Evolutionary conservation across 2,888 invertebrate genomes (phyloP).

Genomic region (Chorisops tibialis): DNA sequence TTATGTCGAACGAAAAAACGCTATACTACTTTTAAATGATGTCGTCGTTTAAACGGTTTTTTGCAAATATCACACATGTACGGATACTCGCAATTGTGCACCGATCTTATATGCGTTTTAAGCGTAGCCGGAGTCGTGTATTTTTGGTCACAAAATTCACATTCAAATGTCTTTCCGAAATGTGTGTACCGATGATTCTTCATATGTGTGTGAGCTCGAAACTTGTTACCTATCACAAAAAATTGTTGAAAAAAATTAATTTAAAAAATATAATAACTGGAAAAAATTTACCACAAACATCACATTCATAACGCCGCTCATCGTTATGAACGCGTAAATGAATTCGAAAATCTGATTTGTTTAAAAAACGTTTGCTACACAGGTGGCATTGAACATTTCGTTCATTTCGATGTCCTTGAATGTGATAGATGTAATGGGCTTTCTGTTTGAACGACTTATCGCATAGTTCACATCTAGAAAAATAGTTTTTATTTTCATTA

Average conservation of each 20-base stretch:
- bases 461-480: slow-evolving; percentile 27
- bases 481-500: too few species aligned
- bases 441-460: slow-evolving; percentile 16
- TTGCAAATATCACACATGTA: slow-evolving; percentile 39
- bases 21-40: slow-evolving; percentile 6
- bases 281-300: slow-evolving; percentile 39
- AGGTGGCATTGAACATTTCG: slow-evolving; percentile 40
- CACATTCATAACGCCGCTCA: slow-evolving; percentile 40
- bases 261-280: not conserved
- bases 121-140: slow-evolving; percentile 41
- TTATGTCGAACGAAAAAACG: not conserved
- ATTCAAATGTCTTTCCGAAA: slow-evolving; percentile 39
- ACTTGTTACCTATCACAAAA: slow-evolving; percentile 37
- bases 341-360: slow-evolving; percentile 39
- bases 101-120: slow-evolving; percentile 38
- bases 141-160: slow-evolving; percentile 39
- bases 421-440: slow-evolving; percentile 39
- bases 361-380: slow-evolving; percentile 40
- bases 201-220: slow-evolving; percentile 41
- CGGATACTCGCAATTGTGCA: slow-evolving; percentile 38
- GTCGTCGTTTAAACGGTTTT: slow-evolving; percentile 39
- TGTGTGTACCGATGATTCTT: slow-evolving; percentile 41
- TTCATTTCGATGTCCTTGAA: slow-evolving; percentile 40
- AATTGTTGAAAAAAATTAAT: not conserved
- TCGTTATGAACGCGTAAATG: slow-evolving; percentile 39